Base-by-base conservation (phyloP, 2,113 vertebrate genomes). In the Numida meleagris region DNA sequence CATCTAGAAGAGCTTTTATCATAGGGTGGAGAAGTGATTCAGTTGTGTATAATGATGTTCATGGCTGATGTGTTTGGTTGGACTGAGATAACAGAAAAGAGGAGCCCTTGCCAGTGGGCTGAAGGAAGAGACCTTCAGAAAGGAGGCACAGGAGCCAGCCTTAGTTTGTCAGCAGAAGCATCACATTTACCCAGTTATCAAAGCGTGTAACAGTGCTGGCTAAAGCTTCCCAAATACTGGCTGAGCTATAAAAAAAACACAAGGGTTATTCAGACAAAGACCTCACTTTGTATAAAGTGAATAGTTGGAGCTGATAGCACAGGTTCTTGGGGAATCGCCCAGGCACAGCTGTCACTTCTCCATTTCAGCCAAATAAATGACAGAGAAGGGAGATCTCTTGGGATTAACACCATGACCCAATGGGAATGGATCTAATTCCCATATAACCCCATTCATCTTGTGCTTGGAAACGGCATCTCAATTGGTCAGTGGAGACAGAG, bases 211-310 rank as follows among this genome's bases (percentile, higher is more conserved):
- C 83, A 88, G 89, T 79, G 65, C 86, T 81, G 81, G 88, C 86
- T 89, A 88, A 80, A 95, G 87, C 87, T 92, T 91, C 76, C 66
- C 76, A 96, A 97, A 95, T 91, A 97, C 95, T 95, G 90, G 95
- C 77, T 82, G 86, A 96, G 74, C 93, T 89, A 92, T 86, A 92
- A 96, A 96, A 96, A 96, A 96, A 88, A 27, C 62, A 83, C 11
- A 14, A 91, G 59, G 82, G 81, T 90, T 96, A 92, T 95, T 93
- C 94, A 95, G 74, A 77, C 59, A 94, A 96, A 96, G 89, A 88
- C 77, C 79, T 89, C 43, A 23, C 68, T 96, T 88, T 79, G 81
- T 93, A 65, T 77, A 90, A 92, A 94, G 87, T 71, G 86, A 74
- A 93, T 95, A 68, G 50, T 8, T 51, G 67, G 88, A 67, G 43